Percentiles rank a stretch among this genome's conserved stretches.
Conservation (phyloP, 2,888 invertebrate genomes). For the Perizoma affinitatum region DNA sequence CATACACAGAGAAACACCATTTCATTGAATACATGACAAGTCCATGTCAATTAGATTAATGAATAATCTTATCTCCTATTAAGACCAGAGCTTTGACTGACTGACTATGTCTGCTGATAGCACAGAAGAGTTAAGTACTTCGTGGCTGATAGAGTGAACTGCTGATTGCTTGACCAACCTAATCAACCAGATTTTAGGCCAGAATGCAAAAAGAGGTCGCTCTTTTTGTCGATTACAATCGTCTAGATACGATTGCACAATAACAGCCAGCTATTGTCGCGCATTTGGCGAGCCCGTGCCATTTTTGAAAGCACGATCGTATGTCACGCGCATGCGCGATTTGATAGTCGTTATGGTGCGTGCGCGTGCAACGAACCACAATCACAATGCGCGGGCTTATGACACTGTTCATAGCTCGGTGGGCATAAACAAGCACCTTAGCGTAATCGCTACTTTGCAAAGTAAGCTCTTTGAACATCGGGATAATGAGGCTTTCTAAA, state of each 20-base stretch:
- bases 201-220: conserved; percentile 26
- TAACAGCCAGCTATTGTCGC: conserved; percentile 49
- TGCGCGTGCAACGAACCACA: conserved; percentile 64
- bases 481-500: conserved; percentile 28
- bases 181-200: conserved; percentile 27
- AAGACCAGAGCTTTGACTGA: too few relatives aligned
- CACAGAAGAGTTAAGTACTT: too few relatives aligned
- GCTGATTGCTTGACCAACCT: background rate
- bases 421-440: conserved; percentile 47
- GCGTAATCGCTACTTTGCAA: conserved; percentile 30
- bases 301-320: conserved; percentile 45
- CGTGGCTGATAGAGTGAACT: too few relatives aligned
- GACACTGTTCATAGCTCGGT: conserved; percentile 52
- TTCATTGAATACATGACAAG: background rate
- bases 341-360: conserved; percentile 60
- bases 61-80: too few relatives aligned
- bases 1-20: background rate
- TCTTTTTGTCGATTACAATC: conserved; percentile 5
- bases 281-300: conserved; percentile 47
- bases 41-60: too few relatives aligned
- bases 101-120: too few relatives aligned
- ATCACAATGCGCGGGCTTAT: conserved; percentile 53
- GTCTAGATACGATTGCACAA: conserved; percentile 50
- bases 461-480: conserved; percentile 20
- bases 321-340: conserved; percentile 58